These are phyloP conservation scores for Manis crassicaudata DNA, from an alignment of 2,797 vertebrate genomes.

Conservation along the genomic window DNA sequence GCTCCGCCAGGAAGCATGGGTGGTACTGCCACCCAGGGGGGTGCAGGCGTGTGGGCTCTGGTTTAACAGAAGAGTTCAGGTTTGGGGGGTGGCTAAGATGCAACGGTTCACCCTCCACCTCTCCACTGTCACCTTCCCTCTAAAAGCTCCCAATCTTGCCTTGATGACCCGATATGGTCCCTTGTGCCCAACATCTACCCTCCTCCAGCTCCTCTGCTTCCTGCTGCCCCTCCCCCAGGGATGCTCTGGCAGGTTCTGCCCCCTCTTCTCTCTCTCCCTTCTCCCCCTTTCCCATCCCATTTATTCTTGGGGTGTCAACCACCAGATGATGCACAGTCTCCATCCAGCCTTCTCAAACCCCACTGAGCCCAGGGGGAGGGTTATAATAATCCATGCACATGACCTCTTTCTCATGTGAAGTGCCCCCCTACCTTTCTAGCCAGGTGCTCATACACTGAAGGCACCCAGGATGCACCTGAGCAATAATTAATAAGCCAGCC, in stretches of 20 bases:
- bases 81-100: too few relatives aligned
- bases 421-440: neutral
- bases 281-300: too few relatives aligned
- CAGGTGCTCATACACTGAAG: accelerated
- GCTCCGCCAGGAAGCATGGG: neutral
- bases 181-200: accelerated
- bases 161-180: too few relatives aligned
- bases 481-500: neutral
- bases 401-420: neutral
- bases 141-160: neutral
- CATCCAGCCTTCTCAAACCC: neutral
- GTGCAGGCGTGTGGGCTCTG: neutral
- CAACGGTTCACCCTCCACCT: accelerated
- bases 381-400: accelerated
- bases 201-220: too few relatives aligned
- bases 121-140: neutral
- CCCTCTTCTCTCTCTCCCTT: neutral
- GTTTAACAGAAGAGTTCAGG: accelerated
- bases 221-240: neutral
- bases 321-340: neutral
- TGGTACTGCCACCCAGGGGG: accelerated
- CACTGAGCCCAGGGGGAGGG: neutral
- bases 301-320: neutral
- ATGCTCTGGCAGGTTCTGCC: neutral
- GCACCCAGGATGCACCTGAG: accelerated